Evolutionary conservation across 2,888 invertebrate species (phyloP), one percentile per base, ranked within the genome.

Genomic region (Xestoiulus laeticollis): DNA sequence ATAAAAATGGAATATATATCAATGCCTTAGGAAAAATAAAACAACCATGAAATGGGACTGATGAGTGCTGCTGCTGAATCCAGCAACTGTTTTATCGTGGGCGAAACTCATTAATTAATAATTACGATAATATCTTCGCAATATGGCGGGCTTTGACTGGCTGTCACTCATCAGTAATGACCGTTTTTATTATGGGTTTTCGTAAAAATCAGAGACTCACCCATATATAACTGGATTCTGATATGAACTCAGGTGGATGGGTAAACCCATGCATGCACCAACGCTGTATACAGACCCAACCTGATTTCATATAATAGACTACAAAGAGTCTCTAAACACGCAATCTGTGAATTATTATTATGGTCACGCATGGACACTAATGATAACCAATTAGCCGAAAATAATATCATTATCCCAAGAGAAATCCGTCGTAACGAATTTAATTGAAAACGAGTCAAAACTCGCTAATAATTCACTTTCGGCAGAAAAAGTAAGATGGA

Each of bases 1-100:
- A 59, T 59, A 59, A 59, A 59, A 59, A 59, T 16, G 59, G 59
- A n/a, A 48, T 59, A 59, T 59, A 59, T 59, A 53, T 53, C 59
- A 3, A 1, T 59, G 59, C n/a, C 22, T n/a, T 19, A 19, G 22
- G 59, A 59, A n/a, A 59, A 22, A 59, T 22, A 59, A 59, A 59
- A 59, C 59, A 59, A 59, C n/a, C n/a, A n/a, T 59, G 59, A 22
- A 59, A 59, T 22, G 59, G 59, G 59, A 59, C 59, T 22, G 59
- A 59, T 59, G 59, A 59, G 59, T 59, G 48, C 48, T 16, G 48
- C 43, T 43, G 43, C n/a, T 44, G 53, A 53, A 4, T 19, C 53
- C 16, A 53, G 53, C 19, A 4, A 53, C 19, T 53, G 19, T 59
- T 59, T 19, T 48, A 16, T 48, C n/a, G 59, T 59, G 59, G 59